These are phyloP conservation scores for Molossus alvarezi DNA, from an alignment of 2,797 vertebrate species.

Conservation along the genomic window DNA sequence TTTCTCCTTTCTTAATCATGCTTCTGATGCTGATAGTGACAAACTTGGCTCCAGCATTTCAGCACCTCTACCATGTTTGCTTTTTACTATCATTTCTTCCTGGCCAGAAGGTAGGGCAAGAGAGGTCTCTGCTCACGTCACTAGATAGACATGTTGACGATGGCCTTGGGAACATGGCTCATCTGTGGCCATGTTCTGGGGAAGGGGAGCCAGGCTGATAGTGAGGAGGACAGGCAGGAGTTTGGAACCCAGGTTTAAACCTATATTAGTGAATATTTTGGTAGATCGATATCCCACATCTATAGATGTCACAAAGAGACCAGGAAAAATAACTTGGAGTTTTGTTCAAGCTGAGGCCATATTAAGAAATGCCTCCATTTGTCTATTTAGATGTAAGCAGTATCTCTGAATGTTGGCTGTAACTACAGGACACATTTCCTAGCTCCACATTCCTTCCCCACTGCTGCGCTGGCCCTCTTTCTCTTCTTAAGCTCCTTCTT, in stretches of 20 bases:
- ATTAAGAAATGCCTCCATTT: slow-evolving; percentile 21
- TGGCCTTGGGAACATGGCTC: not conserved
- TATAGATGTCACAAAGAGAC: not conserved
- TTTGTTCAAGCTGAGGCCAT: slow-evolving; percentile 14
- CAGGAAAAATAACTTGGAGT: not conserved
- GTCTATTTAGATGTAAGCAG: not conserved
- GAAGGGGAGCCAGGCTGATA: not conserved
- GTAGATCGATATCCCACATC: not conserved
- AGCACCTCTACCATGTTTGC: not conserved
- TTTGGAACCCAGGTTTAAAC: not conserved
- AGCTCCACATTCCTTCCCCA: not conserved
- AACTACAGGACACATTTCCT: not conserved
- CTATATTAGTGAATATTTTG: not conserved
- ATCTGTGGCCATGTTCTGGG: not conserved
- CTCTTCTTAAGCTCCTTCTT: not conserved
- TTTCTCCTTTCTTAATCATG: not conserved
- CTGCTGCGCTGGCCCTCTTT: not conserved
- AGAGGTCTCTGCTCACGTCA: not conserved
- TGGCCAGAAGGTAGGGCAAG: not conserved
- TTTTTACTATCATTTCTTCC: not conserved
- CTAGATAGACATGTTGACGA: not conserved
- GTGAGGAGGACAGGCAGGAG: not conserved
- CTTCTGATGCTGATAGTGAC: not conserved
- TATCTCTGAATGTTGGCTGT: not conserved
- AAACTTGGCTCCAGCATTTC: not conserved